Base-by-base conservation (phyloP, 2,113 vertebrate genomes). In the Nerophis ophidion region DNA sequence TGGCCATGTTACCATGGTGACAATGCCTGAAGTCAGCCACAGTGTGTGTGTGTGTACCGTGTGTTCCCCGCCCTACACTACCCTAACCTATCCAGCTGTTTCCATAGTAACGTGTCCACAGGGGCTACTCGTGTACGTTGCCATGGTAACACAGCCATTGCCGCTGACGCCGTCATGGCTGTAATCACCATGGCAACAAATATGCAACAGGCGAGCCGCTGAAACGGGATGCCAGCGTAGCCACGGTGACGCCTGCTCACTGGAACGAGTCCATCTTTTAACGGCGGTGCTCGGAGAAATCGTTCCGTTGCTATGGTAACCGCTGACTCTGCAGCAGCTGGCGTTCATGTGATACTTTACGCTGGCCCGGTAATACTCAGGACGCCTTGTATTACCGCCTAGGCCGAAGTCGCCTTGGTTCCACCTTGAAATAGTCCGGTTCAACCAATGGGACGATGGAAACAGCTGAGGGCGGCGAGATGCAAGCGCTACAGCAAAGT, bases 231-330 rank as follows among this genome's bases (percentile, higher is more conserved):
- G 8, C 2, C 35, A 12, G 2, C 15, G 49, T 77, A 7, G 34
- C 57, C 52, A n/a, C 48, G 42, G 57, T 4, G 11, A 62, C 63
- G 3, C 3, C 7, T 5, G 33, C 7, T 6, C 5, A 14, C 14
- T 8, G 35, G 15, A n/a, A 2, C 2, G 34, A 8, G 14, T 14
- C 34, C 6, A 14, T 53, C 7, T 15, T 14, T 15, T 14, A 14
- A 34, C 1, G 33, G 33, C 8, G 26, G 19, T 54, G 5, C 51
- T 36, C 51, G 8, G 26, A 26, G 10, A 44, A n/a, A 35, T 35
- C 33, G 4, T 36, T 5, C 44, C 44, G 62, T 72, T 67, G 48
- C 66, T 5, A 62, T 62, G 63, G 69, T 50, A 60, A 65, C 60
- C 3, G 47, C 36, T 38, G 34, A 49, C 61, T 69, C 14, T 34